Conservation (phyloP, 1,140 invertebrate genomes). For the Macrobrachium rosenbergii region DNA sequence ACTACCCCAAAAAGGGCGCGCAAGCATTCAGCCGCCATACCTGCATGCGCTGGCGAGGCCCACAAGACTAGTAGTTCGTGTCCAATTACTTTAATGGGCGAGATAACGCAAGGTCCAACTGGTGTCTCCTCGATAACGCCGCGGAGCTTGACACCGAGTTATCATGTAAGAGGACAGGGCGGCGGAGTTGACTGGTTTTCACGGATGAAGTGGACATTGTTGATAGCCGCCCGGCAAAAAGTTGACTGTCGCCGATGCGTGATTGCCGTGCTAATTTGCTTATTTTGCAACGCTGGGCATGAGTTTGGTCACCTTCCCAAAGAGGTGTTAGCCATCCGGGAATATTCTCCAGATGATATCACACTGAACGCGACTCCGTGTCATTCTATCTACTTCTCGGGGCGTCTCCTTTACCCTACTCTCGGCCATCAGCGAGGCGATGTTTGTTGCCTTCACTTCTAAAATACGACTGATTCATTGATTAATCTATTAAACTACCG, state of each 20-base stretch:
- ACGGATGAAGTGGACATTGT: constrained; percentile 6
- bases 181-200: constrained; percentile 40
- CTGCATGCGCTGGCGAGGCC: constrained; percentile 40
- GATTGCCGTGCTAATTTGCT: constrained; percentile 40
- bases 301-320: not conserved
- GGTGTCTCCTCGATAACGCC: constrained; percentile 52
- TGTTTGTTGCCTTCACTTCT: no score
- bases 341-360: constrained; percentile 5
- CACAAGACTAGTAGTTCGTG: constrained; percentile 53
- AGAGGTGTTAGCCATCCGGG: not conserved
- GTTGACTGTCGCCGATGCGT: constrained; percentile 19
- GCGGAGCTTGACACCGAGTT: constrained; percentile 54
- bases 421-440: no score
- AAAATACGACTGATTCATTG: no score
- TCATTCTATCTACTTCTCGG: no score
- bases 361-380: not conserved
- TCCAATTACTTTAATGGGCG: constrained; percentile 61
- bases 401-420: not conserved
- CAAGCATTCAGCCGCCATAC: constrained; percentile 37
- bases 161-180: constrained; percentile 46
- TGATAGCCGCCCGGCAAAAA: constrained; percentile 34
- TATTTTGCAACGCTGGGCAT: constrained; percentile 8
- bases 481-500: no score
- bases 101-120: constrained; percentile 52
- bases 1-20: constrained; percentile 8